Evolutionary conservation across 2,797 vertebrate genomes (phyloP), one percentile per base, ranked within the genome.

Genomic region (Myotis planiceps): DNA sequence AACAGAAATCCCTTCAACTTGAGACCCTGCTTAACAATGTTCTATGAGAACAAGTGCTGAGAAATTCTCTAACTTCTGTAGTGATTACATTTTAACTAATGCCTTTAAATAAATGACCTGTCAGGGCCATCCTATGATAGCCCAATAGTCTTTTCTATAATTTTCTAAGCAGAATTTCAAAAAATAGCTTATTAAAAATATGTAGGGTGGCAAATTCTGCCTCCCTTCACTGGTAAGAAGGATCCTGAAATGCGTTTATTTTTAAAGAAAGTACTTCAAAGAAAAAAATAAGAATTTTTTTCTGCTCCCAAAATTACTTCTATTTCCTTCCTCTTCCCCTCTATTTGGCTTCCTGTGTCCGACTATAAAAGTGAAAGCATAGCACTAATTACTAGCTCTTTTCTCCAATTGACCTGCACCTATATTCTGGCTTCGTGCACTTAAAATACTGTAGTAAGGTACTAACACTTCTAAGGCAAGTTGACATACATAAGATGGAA

Each of bases 61-160:
- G 42, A 29, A 92, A 90, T 82, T 93, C 92, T 34, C 37, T 66
- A 96, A 55, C 65, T 78, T 92, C 86, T 74, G 10, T 3, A 76
- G 39, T 66, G 42, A 76, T 37, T 51, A 74, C 74, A 97, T 97
- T 96, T 96, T 78, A 93, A 84, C 42, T 96, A 90, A 45, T 60
- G 0, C 0, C 87, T 98, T 97, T 66, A 95, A 96, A 71, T 19
- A 85, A 93, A 39, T 49, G 90, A 92, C 34, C 91, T 91, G 68
- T 92, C 60, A 94, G 45, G 23, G 66, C 47, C 63, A 94, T 71
- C 12, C 51, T 29, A 9, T 29, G 21, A 32, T 25, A 98, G 95
- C 27, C 4, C 16, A 93, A 92, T 15, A 81, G 29, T 69, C 0
- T 72, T 21, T 27, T 66, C 51, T 42, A 74, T 65, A 58, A 83